Base-by-base conservation (phyloP, 2,888 invertebrate genomes). In the Nycteola revayana region DNA sequence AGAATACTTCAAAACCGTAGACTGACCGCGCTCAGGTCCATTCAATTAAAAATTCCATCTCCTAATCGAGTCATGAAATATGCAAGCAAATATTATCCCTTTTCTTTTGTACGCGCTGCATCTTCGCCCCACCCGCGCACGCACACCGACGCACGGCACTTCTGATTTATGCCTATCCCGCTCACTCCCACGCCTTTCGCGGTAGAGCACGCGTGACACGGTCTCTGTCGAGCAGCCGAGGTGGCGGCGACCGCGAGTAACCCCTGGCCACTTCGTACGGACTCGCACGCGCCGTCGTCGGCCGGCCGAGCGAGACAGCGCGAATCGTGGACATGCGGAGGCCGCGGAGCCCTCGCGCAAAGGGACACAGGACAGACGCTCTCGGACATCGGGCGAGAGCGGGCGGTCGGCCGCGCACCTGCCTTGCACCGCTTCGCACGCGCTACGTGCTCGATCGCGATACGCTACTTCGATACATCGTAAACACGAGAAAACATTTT, bases 361-460 rank as follows among this genome's bases (percentile, higher is more conserved):
- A 88, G 89, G 89, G 88, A 89, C 88, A 88, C 79, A 79, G 87
- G 89, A 85, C 89, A 89, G 89, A 89, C 89, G 89, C 83, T 86
- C 86, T 88, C 86, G 89, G 89, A 89, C 89, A 89, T 67, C 89
- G 85, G 88, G 83, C 89, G 86, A 82, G 89, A 86, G 88, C 87
- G 86, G 89, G 85, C 84, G 88, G 80, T 79, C 79, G 84, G 81
- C 81, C 78, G 80, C 66, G 80, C 86, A 82, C 85, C 85, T 85
- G 85, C 81, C 75, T 64, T 68, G 68, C 70, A 73, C 71, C 76
- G 75, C 58, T 76, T 72, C 64, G 72, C 73, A 76, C 81, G 71
- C 80, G 77, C 77, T 66, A 81, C 81, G 74, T 74, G 71, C 71
- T 77, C 71, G 70, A 78, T 73, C 82, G 82, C 83, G 82, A 78